Evolutionary conservation across 2,888 invertebrate species (phyloP).

Genomic region (Aethes cnicana): DNA sequence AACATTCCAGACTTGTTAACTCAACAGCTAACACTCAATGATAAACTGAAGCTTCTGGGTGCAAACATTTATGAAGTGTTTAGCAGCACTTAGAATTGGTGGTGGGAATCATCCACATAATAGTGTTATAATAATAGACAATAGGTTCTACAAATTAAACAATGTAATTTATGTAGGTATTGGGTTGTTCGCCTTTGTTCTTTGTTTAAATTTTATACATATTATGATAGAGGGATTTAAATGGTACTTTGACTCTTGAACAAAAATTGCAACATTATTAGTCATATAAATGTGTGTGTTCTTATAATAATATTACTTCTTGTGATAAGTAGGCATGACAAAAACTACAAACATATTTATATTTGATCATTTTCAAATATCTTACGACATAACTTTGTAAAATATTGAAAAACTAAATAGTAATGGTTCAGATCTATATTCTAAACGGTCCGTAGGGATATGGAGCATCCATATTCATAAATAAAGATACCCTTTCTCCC

Average conservation of each 20-base stretch:
- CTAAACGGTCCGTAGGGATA: no score
- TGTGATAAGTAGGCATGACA: conserved; percentile 2
- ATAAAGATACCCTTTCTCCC: no score
- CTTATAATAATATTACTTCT: background rate
- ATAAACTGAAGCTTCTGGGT: conserved; percentile 91
- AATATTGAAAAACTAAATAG: conserved; percentile 8
- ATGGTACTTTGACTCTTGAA: background rate
- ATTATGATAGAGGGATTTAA: background rate
- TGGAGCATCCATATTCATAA: no score
- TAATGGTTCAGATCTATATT: conserved; percentile 28
- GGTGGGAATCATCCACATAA: conserved; percentile 27
- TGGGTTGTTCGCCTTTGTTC: conserved; percentile 1
- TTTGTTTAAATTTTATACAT: conserved; percentile 5
- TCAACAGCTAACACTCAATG: conserved; percentile 89
- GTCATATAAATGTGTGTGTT: background rate
- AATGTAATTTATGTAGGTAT: background rate
- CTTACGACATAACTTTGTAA: conserved; percentile 1
- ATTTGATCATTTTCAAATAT: background rate
- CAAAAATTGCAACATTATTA: background rate
- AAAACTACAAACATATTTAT: background rate
- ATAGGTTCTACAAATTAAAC: conserved; percentile 1
- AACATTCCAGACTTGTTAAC: conserved; percentile 87
- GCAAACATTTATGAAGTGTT: conserved; percentile 97
- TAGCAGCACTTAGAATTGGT: conserved; percentile 79
- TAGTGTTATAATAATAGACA: conserved; percentile 26